Percentiles rank a stretch among this genome's conserved stretches.
Evolutionary conservation across 2,888 invertebrate species (phyloP).

Genomic region (Acanthococcus lagerstroemiae): DNA sequence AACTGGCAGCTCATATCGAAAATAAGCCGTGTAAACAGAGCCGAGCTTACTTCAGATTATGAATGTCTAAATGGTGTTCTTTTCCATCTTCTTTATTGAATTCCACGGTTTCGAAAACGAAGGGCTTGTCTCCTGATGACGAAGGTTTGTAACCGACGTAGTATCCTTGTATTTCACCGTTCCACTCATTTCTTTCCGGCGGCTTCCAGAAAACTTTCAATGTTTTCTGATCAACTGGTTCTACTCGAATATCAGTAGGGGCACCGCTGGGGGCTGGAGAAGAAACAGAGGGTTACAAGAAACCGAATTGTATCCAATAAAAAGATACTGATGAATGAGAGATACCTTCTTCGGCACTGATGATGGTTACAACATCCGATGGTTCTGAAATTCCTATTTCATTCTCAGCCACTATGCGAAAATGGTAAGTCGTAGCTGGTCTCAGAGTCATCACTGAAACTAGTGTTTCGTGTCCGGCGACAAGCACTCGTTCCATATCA

Average conservation of each 20-base stretch:
- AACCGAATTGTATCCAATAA: no score
- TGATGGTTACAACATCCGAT: constrained; percentile 85
- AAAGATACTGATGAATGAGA: no score
- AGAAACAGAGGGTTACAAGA: no score
- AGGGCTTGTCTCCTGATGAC: constrained; percentile 67
- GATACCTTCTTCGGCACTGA: constrained; percentile 80
- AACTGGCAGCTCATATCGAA: not conserved
- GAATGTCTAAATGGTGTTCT: constrained; percentile 73
- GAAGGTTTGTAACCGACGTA: constrained; percentile 82
- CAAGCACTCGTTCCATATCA: constrained; percentile 76
- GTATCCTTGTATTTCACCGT: constrained; percentile 81
- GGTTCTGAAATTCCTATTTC: constrained; percentile 86
- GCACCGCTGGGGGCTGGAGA: constrained; percentile 61
- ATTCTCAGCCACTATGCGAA: constrained; percentile 86
- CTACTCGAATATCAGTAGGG: constrained; percentile 72
- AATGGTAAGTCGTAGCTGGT: constrained; percentile 86
- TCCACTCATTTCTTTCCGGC: constrained; percentile 80
- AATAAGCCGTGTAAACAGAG: not conserved
- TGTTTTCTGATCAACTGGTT: constrained; percentile 77
- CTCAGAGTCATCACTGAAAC: constrained; percentile 79
- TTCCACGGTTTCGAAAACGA: constrained; percentile 82
- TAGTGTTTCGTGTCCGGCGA: constrained; percentile 80
- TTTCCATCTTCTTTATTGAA: constrained; percentile 85
- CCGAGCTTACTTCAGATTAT: constrained; percentile 56
- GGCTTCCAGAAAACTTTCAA: constrained; percentile 84